phyloP scores from a whole-genome alignment of 2,113 vertebrate species.

The Lanius collurio region DNA sequence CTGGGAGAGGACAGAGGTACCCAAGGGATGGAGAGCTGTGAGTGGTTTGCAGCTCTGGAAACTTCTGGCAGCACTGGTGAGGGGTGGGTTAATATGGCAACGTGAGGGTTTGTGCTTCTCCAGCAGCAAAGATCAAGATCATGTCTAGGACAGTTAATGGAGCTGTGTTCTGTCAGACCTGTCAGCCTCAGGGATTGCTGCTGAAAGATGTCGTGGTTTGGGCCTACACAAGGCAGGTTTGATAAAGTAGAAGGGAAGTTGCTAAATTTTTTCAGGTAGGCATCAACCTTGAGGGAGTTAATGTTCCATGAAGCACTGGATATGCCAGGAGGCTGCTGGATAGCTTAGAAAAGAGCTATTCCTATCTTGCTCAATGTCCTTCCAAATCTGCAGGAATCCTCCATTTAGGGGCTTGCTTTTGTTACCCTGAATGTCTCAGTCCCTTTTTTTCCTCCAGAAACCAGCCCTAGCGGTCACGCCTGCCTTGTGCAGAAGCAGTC shows the following conservation, averaged over 20 bases:
- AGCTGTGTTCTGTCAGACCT: neutral
- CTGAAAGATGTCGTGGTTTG: neutral
- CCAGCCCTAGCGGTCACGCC: neutral
- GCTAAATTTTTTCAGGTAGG: neutral
- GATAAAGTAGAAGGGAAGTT: neutral
- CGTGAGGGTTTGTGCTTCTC: neutral
- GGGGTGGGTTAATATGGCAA: neutral
- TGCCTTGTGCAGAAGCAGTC: neutral
- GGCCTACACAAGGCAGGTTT: neutral
- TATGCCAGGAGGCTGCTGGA: neutral
- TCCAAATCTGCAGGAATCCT: neutral
- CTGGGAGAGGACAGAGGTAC: neutral
- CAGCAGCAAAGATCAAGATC: neutral
- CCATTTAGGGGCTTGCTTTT: neutral
- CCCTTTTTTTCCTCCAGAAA: neutral
- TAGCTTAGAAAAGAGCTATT: neutral
- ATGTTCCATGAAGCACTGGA: neutral
- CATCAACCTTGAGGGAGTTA: neutral
- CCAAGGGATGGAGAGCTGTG: neutral
- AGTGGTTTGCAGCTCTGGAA: neutral
- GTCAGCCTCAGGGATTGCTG: rapidly evolving
- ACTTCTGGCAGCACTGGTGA: neutral
- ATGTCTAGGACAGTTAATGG: neutral
- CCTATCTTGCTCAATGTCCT: neutral
- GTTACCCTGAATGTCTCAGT: neutral